phyloP scores from a whole-genome alignment of 2,888 invertebrate genomes.

The Agrochola litura region DNA sequence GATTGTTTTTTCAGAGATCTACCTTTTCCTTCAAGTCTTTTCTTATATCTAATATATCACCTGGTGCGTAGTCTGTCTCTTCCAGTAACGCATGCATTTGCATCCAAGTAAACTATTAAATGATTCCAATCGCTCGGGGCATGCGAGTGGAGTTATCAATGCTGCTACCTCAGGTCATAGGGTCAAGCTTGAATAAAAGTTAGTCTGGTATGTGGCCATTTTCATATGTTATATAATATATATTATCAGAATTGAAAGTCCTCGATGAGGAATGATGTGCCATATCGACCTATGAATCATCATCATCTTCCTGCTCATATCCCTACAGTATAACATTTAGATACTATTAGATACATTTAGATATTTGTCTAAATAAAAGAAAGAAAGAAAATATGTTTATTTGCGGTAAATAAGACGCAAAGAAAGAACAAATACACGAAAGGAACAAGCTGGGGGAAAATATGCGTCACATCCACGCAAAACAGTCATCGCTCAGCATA shows the following conservation, averaged over 20 bases:
- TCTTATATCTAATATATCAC: not conserved
- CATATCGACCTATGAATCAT: not conserved
- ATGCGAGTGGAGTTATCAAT: constrained; percentile 64
- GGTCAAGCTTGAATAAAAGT: constrained; percentile 70
- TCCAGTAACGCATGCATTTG: constrained; percentile 52
- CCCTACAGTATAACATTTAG: no score
- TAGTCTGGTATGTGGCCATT: constrained; percentile 53
- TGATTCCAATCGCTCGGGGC: constrained; percentile 65
- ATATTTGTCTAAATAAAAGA: not conserved
- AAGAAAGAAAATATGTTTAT: no score
- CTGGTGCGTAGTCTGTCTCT: not conserved
- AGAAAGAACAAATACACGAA: no score
- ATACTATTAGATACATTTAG: no score
- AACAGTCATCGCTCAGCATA: no score
- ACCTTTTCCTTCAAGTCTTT: not conserved
- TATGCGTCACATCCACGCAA: no score
- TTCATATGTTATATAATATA: constrained; percentile 19
- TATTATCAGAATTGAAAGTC: not conserved
- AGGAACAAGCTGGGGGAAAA: no score
- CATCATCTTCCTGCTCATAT: not conserved
- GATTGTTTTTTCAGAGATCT: not conserved
- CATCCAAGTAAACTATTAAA: constrained; percentile 57
- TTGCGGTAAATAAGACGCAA: no score
- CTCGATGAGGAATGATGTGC: not conserved
- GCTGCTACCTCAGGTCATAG: constrained; percentile 73